Evolutionary conservation across 2,888 invertebrate species (phyloP), one percentile per base, ranked within the genome.

Genomic region (Hirtodrosophila cameraria): DNA sequence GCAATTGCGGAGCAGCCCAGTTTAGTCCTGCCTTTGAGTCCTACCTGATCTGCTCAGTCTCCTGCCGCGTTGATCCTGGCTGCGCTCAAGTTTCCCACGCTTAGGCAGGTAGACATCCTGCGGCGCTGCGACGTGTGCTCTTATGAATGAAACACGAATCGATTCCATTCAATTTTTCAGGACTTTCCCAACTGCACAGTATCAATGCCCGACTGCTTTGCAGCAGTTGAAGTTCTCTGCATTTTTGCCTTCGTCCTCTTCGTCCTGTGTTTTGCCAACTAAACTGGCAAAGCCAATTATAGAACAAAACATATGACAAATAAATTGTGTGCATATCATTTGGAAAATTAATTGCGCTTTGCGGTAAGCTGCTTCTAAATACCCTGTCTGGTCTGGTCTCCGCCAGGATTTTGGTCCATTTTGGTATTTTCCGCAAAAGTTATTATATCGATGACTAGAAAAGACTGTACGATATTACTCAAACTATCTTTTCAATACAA

Each of bases 1-100:
- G 83, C 86, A 81, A 81, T 86, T 75, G 82, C 86, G 67, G 80
- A 86, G 80, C 86, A 80, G 57, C 80, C 80, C 84, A 80, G 38
- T 83, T 79, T 69, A 20, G 13, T 42, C 7, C n/a, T 12, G 9
- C 5, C 12, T 18, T n/a, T n/a, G n/a, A n/a, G n/a, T n/a, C n/a
- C 54, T 85, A 85, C 86, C 80, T 80, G 75, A 30, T 16, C 18
- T 53, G 38, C 9, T n/a, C 35, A 12, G 13, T 38, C 8, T 12
- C 18, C 20, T 41, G 38, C 28, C 33, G 39, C 15, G 20, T 35
- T 11, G 42, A 49, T 60, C 46, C 46, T 43, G 5, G 30, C 16
- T 1, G 38, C 7, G 5, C n/a, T 15, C 60, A 84, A 86, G 18
- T 84, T 86, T 82, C 82, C 86, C 82, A 82, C 82, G 82, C 78